These are phyloP conservation scores for Podiceps cristatus DNA, from an alignment of 2,113 vertebrate species.

Conservation along the genomic window DNA sequence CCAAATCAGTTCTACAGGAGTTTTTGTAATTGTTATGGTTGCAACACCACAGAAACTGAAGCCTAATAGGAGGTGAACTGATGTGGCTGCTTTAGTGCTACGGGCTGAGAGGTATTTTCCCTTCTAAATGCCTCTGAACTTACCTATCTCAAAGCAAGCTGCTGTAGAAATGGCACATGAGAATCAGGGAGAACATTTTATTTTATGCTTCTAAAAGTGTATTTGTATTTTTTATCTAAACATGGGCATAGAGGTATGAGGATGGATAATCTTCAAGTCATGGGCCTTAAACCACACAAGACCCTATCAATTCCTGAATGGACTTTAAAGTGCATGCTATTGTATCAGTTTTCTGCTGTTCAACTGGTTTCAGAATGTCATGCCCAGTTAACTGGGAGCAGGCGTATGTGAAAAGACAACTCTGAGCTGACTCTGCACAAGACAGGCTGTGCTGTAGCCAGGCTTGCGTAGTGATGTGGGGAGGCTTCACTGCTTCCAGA, in stretches of 20 bases:
- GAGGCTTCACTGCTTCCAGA: background rate
- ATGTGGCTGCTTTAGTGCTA: background rate
- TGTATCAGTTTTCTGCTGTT: background rate
- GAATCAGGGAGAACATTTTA: background rate
- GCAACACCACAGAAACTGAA: background rate
- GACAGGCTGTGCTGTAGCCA: background rate
- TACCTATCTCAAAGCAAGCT: background rate
- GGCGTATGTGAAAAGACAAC: background rate
- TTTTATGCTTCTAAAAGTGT: background rate
- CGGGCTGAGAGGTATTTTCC: background rate
- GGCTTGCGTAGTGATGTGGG: background rate
- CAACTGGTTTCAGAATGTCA: background rate
- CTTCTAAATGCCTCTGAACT: background rate
- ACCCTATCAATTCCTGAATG: background rate
- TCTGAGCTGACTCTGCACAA: background rate
- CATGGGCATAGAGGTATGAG: background rate
- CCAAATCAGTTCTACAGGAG: background rate
- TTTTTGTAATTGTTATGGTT: background rate
- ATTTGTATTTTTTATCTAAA: background rate
- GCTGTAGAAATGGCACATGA: background rate
- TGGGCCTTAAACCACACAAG: background rate
- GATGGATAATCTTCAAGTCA: background rate
- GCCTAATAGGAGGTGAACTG: background rate
- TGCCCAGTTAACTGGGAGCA: background rate
- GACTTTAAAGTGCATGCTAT: background rate